These are phyloP conservation scores for Enchytraeus crypticus DNA, from an alignment of 2,888 invertebrate genomes.

Conservation along the genomic window DNA sequence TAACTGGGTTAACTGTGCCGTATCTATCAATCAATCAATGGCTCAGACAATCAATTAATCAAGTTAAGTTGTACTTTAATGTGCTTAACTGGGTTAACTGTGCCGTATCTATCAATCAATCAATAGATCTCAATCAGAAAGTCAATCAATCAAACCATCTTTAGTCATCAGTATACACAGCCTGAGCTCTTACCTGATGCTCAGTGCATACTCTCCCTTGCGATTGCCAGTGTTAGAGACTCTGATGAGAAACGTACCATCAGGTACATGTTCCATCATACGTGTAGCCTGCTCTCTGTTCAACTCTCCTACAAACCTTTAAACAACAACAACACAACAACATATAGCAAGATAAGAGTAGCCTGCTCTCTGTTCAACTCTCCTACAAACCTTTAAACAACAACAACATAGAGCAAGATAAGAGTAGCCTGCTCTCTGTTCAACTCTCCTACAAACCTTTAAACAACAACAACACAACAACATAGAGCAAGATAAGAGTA, in stretches of 20 bases:
- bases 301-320: constrained; percentile 45
- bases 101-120: constrained; percentile 33
- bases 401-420: too few relatives aligned
- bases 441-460: constrained; percentile 44
- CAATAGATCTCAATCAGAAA: too few relatives aligned
- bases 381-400: too few relatives aligned
- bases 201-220: constrained; percentile 45
- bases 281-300: constrained; percentile 36
- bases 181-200: constrained; percentile 48
- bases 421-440: constrained; percentile 36
- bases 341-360: too few relatives aligned
- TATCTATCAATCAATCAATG: constrained; percentile 30
- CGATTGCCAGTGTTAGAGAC: constrained; percentile 41
- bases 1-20: constrained; percentile 38
- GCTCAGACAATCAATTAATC: too few relatives aligned
- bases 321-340: too few relatives aligned
- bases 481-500: too few relatives aligned
- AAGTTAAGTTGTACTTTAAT: constrained; percentile 34
- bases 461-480: too few relatives aligned
- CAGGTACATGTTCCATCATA: constrained; percentile 39
- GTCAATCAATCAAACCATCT: too few relatives aligned
- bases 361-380: too few relatives aligned
- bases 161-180: too few relatives aligned
- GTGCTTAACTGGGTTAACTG: constrained; percentile 44
- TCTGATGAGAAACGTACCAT: constrained; percentile 50